These are phyloP conservation scores for Coracopsis vasa DNA, from an alignment of 2,113 vertebrate species.

Conservation along the genomic window DNA sequence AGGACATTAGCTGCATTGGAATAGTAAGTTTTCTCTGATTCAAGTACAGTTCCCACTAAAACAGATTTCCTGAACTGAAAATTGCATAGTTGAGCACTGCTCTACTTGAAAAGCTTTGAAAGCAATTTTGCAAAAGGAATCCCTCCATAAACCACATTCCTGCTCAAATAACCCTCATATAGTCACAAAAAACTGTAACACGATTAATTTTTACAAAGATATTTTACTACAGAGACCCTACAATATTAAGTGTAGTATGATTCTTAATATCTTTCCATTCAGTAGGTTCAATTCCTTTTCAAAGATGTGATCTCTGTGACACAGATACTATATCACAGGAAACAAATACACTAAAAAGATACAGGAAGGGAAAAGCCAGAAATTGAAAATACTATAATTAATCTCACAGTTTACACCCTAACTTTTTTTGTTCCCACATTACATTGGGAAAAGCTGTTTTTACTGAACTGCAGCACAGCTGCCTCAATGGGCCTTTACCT, in stretches of 20 bases:
- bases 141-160: not conserved
- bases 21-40: not conserved
- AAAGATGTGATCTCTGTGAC: not conserved
- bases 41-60: not conserved
- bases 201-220: not conserved
- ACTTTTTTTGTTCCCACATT: not conserved
- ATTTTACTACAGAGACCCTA: not conserved
- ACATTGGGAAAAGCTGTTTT: accelerated
- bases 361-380: not conserved
- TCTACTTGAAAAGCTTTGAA: slow-evolving; percentile 3
- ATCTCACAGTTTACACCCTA: not conserved
- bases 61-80: not conserved
- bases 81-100: not conserved
- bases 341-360: not conserved
- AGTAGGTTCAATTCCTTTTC: not conserved
- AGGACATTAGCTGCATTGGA: not conserved
- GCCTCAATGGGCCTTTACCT: not conserved
- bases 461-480: not conserved
- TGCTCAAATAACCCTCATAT: not conserved
- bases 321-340: not conserved
- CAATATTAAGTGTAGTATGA: not conserved
- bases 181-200: not conserved
- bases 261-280: not conserved
- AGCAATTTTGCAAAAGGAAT: not conserved
- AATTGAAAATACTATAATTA: not conserved